These are phyloP conservation scores for Holotrichia oblita DNA, from an alignment of 1,140 invertebrate species.

Conservation along the genomic window DNA sequence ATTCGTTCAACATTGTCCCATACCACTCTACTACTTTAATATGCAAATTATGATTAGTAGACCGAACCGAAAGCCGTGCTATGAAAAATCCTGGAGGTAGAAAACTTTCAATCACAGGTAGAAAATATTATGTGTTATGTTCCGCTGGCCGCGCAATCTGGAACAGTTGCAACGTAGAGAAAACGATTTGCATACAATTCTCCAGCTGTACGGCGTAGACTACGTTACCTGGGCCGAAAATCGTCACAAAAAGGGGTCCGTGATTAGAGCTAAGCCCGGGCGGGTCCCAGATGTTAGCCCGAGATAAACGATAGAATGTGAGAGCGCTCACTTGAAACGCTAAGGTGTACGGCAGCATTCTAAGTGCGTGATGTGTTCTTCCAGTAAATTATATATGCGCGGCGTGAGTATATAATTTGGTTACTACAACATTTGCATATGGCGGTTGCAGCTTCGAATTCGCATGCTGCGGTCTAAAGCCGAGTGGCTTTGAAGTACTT, in stretches of 20 bases:
- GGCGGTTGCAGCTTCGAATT: conserved; percentile 42
- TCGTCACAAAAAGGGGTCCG: conserved; percentile 47
- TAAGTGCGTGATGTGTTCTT: conserved; percentile 37
- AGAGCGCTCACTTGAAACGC: neutral
- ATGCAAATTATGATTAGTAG: conserved; percentile 23
- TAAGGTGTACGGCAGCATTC: conserved; percentile 34
- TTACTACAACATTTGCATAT: conserved; percentile 49
- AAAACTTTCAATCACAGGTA: conserved; percentile 39
- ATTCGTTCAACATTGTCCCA: neutral
- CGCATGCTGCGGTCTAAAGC: conserved; percentile 39
- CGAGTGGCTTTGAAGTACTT: conserved; percentile 37
- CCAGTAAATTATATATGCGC: conserved; percentile 57
- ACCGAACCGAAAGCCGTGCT: neutral
- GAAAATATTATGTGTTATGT: conserved; percentile 39
- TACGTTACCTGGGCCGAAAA: conserved; percentile 48
- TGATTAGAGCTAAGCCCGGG: conserved; percentile 48
- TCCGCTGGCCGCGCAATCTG: conserved; percentile 50
- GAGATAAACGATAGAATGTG: conserved; percentile 42
- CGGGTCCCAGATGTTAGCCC: conserved; percentile 42
- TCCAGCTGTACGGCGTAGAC: conserved; percentile 48
- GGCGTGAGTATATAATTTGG: conserved; percentile 58
- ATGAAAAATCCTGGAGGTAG: conserved; percentile 9
- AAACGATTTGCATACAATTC: conserved; percentile 52
- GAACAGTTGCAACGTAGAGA: conserved; percentile 49
- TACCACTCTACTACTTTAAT: conserved; percentile 6